Evolutionary conservation across 2,113 vertebrate genomes (phyloP).

Genomic region (Lepus americanus): DNA sequence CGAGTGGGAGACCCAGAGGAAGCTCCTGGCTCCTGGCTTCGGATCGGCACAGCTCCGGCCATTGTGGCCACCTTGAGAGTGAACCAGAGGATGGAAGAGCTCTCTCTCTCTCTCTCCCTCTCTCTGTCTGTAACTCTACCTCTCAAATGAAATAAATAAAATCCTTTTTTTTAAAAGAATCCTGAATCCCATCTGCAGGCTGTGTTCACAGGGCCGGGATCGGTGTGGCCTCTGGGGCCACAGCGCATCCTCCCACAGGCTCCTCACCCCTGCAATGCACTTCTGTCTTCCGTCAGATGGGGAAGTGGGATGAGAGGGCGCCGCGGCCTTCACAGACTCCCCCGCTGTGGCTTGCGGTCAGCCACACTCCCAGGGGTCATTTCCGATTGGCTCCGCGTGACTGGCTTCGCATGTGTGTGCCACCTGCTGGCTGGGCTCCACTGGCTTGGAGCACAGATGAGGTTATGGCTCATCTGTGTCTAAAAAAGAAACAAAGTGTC

Average conservation of each 20-base stretch:
- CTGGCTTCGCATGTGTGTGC: rapidly evolving
- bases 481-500: too few species aligned
- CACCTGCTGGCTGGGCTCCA: rapidly evolving
- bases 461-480: rapidly evolving
- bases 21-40: too few species aligned
- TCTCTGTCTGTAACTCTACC: too few species aligned
- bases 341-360: not conserved
- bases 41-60: too few species aligned
- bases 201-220: not conserved
- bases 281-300: not conserved
- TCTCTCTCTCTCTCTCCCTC: too few species aligned
- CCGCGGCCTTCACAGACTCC: not conserved
- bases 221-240: not conserved
- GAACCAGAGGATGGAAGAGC: too few species aligned
- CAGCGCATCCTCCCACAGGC: too few species aligned
- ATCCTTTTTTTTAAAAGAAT: too few species aligned
- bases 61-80: too few species aligned
- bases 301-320: not conserved
- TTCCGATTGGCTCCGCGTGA: rapidly evolving
- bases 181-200: too few species aligned
- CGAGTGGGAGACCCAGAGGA: too few species aligned
- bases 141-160: too few species aligned
- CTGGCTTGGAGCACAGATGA: rapidly evolving
- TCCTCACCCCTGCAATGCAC: not conserved
- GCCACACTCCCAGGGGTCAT: rapidly evolving